Percentiles rank a stretch among this genome's conserved stretches.
These are phyloP conservation scores for Echinometra lucunter DNA, from an alignment of 53 echinoderm and acorn worm genomes.

Conservation along the genomic window DNA sequence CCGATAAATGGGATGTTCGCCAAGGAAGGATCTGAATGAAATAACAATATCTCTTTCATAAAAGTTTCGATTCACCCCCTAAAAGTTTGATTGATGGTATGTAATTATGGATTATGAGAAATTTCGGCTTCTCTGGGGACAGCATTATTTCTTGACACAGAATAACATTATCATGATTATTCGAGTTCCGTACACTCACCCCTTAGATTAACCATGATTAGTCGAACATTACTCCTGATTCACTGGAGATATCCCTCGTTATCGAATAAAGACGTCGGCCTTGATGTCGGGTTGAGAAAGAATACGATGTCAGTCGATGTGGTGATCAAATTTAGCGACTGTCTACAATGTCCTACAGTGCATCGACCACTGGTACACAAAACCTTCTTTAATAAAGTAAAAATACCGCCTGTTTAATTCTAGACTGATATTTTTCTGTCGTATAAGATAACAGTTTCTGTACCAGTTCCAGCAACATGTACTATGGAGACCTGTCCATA, in stretches of 20 bases:
- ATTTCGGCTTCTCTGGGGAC: slow-evolving; percentile 17
- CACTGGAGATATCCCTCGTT: not conserved
- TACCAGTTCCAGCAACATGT: too few relatives aligned
- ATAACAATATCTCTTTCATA: slow-evolving; percentile 5
- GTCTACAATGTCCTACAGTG: not conserved
- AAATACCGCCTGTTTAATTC: not conserved
- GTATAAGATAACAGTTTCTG: not conserved
- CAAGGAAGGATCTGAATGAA: not conserved
- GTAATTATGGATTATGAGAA: slow-evolving; percentile 55
- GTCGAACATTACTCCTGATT: not conserved
- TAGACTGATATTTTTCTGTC: not conserved
- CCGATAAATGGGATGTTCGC: not conserved
- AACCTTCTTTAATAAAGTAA: too few relatives aligned
- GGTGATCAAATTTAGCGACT: not conserved
- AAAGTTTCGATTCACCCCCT: slow-evolving; percentile 12
- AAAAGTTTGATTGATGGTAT: slow-evolving; percentile 67
- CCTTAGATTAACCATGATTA: slow-evolving; percentile 15
- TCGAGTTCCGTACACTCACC: not conserved
- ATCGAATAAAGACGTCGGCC: not conserved
- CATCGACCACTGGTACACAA: not conserved
- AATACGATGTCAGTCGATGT: not conserved
- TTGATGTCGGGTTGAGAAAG: not conserved
- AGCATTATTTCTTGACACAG: slow-evolving; percentile 8
- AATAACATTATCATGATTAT: slow-evolving; percentile 4
- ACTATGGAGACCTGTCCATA: too few relatives aligned